A percentile compares a stretch with the other conserved stretches of the same genome.
phyloP scores from a whole-genome alignment of 2,113 vertebrate species.

The Etia nguti region DNA sequence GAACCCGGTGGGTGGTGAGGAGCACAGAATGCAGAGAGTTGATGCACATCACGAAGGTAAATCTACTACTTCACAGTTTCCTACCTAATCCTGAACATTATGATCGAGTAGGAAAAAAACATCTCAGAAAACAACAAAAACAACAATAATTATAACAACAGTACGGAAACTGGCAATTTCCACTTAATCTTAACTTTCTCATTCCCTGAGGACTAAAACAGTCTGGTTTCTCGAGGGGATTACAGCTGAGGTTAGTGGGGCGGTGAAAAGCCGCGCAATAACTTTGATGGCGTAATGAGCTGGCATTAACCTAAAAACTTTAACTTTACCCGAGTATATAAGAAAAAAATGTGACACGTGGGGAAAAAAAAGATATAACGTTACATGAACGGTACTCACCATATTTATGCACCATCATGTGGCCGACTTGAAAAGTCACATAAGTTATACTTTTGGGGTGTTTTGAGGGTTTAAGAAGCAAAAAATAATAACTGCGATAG shows the following conservation, averaged over 20 bases:
- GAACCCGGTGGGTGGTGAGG: conserved; percentile 50
- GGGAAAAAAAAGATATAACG: neutral
- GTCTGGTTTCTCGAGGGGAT: neutral
- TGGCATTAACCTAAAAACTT: neutral
- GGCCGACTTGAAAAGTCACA: conserved; percentile 14
- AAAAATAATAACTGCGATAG: neutral
- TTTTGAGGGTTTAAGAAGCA: neutral
- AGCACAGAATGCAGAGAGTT: conserved; percentile 11
- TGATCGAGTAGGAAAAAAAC: neutral
- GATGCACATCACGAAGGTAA: conserved; percentile 44
- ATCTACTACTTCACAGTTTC: conserved; percentile 18
- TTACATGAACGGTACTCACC: conserved; percentile 62
- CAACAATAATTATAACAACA: neutral
- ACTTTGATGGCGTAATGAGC: neutral
- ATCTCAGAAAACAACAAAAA: neutral
- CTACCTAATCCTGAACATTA: neutral
- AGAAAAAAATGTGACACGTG: neutral
- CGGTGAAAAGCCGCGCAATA: neutral
- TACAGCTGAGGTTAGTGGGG: neutral
- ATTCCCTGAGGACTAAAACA: neutral
- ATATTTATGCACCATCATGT: conserved; percentile 74
- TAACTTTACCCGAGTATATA: neutral
- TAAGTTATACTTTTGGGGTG: neutral
- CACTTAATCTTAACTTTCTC: neutral
- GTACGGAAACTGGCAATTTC: neutral